Base-by-base conservation (phyloP, 1,140 invertebrate species). In the Hydropsyche tenuis region DNA sequence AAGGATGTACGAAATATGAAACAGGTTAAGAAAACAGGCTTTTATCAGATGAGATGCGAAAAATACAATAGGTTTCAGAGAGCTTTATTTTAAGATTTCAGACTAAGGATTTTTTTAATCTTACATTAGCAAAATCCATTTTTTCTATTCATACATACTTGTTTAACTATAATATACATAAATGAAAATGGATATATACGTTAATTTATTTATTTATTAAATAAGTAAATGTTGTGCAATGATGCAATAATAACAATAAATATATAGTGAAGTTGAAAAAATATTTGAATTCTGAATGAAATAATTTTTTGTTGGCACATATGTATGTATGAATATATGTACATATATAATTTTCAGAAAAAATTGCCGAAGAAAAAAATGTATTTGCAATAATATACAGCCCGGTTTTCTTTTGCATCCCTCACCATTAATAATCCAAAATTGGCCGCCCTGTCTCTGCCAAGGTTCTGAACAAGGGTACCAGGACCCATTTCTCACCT, bases 381-480 rank as follows among this genome's bases (percentile, higher is more conserved):
- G 63, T 73, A 64, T 74, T 69, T 74, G 63, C 69, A 51, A 75
- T 72, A 72, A 48, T 72, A 23, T 14, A 69, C 72, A 72, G 51
- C 14, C 25, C 66, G 56, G 53, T 64, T 69, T 73, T 68, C 65
- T 37, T 75, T 72, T 72, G 25, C 63, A 48, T 72, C 43, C 51
- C 51, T 68, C n/a, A 53, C 69, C 73, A 75, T 75, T 75, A 75
- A 75, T 75, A 75, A 75, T 75, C 69, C 70, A 53, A 70, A 66
- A 68, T 65, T 74, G 63, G 69, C 6, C 45, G 45, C 64, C n/a
- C 43, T 30, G 51, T 12, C 16, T 43, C 16, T 43, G 51, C 43
- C 20, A 42, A 60, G 56, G 22, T 11, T 56, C 48, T 56, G 48
- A 46, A 43, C 48, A 30, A 27, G 37, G 68, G 68, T 68, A 20